phyloP scores from a whole-genome alignment of 2,797 vertebrate species.

The Vultur gryphus region DNA sequence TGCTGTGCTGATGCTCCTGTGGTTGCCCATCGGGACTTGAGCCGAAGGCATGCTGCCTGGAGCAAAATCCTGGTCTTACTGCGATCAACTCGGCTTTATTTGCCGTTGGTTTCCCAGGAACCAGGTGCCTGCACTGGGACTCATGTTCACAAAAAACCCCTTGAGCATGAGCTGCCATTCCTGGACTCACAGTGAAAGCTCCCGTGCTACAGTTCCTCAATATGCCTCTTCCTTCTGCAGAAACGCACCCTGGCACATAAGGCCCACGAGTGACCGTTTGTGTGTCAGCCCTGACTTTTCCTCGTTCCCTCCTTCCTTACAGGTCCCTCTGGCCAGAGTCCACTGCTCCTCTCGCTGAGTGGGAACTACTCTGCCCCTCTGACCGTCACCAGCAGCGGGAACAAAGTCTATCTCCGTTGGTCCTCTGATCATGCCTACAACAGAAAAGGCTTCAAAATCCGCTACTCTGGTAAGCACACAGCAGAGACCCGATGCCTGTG shows the following conservation, averaged over 20 bases:
- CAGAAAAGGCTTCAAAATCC: slow-evolving; percentile 96
- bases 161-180: background rate
- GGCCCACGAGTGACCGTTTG: fast-evolving
- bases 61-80: background rate
- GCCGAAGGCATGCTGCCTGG: background rate
- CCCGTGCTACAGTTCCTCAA: fast-evolving
- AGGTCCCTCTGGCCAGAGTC: slow-evolving; percentile 93
- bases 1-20: background rate
- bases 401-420: slow-evolving; percentile 94
- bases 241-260: fast-evolving
- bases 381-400: slow-evolving; percentile 89
- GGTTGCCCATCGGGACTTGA: fast-evolving
- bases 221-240: fast-evolving
- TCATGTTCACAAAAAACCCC: fast-evolving
- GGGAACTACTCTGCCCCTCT: slow-evolving; percentile 94
- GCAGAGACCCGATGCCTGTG: background rate
- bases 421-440: slow-evolving; percentile 95
- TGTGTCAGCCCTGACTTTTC: background rate
- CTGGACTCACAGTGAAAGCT: fast-evolving
- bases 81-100: fast-evolving
- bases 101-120: background rate
- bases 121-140: background rate
- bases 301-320: background rate
- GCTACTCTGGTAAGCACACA: slow-evolving; percentile 85
- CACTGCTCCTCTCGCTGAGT: slow-evolving; percentile 90